phyloP scores from a whole-genome alignment of 2,888 invertebrate species.

The Chouioia cunea region DNA sequence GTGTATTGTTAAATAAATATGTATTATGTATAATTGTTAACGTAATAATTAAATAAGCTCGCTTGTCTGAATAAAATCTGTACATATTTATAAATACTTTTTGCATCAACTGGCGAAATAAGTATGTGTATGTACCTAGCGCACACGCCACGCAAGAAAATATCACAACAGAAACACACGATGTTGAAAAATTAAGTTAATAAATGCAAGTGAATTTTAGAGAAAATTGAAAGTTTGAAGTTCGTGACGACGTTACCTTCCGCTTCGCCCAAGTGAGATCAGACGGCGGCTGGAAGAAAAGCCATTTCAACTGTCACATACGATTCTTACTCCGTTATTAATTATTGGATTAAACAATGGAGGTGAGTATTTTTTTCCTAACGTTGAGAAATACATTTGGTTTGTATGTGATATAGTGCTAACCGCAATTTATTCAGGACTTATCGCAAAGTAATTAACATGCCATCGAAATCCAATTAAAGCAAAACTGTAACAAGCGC shows the following conservation, averaged over 20 bases:
- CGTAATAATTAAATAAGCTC: constrained; percentile 25
- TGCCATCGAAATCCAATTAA: not conserved
- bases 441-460: no score
- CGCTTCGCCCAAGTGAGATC: constrained; percentile 64
- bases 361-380: no score
- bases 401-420: no score
- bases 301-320: constrained; percentile 64
- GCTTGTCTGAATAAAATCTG: constrained; percentile 16
- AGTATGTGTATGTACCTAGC: constrained; percentile 2
- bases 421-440: no score
- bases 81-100: constrained; percentile 27
- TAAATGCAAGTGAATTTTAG: constrained; percentile 20
- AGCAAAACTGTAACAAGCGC: constrained; percentile 6
- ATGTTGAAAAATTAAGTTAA: constrained; percentile 25
- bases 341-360: no score
- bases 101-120: constrained; percentile 18
- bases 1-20: constrained; percentile 15
- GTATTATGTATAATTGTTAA: constrained; percentile 7
- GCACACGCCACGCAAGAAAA: constrained; percentile 27
- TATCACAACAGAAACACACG: constrained; percentile 33
- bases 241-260: constrained; percentile 62
- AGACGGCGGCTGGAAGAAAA: constrained; percentile 67
- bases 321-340: constrained; percentile 19
- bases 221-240: constrained; percentile 27
- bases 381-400: no score